phyloP scores from a whole-genome alignment of 2,797 vertebrate genomes.

The Thunnus albacares region DNA sequence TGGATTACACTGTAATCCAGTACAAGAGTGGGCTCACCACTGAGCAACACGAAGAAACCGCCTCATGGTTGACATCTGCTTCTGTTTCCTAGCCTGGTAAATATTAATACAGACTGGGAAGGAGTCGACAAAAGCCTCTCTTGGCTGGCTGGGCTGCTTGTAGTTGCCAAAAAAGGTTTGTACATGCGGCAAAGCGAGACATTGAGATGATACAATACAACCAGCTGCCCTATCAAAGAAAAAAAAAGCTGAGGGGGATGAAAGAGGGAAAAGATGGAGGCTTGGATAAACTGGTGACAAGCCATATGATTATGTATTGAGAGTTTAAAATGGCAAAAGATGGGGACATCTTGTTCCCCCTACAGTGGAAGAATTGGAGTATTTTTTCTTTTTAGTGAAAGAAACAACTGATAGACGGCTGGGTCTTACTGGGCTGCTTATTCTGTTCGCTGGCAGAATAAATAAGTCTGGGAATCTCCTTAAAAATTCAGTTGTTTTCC shows the following conservation, averaged over 20 bases:
- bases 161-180: constrained; percentile 76
- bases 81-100: constrained; percentile 71
- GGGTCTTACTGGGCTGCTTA: constrained; percentile 18
- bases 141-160: constrained; percentile 72
- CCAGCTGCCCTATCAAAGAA: constrained; percentile 58
- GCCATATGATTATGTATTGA: constrained; percentile 58
- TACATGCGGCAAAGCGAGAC: constrained; percentile 63
- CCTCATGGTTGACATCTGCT: constrained; percentile 75
- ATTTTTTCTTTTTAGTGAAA: constrained; percentile 55
- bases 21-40: constrained; percentile 66
- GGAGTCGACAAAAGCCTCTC: constrained; percentile 72
- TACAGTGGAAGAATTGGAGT: constrained; percentile 22
- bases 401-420: constrained; percentile 31
- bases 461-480: constrained; percentile 30
- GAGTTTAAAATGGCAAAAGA: constrained; percentile 47
- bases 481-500: constrained; percentile 18
- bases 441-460: constrained; percentile 36
- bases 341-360: constrained; percentile 53
- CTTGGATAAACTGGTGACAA: constrained; percentile 54
- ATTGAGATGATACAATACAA: constrained; percentile 66
- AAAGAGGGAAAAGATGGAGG: constrained; percentile 51
- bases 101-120: constrained; percentile 81
- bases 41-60: constrained; percentile 47
- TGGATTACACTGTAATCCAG: constrained; percentile 77
- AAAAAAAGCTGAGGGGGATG: constrained; percentile 40